Conservation (phyloP, 2,888 invertebrate genomes). For the Entomobrya multifasciata region DNA sequence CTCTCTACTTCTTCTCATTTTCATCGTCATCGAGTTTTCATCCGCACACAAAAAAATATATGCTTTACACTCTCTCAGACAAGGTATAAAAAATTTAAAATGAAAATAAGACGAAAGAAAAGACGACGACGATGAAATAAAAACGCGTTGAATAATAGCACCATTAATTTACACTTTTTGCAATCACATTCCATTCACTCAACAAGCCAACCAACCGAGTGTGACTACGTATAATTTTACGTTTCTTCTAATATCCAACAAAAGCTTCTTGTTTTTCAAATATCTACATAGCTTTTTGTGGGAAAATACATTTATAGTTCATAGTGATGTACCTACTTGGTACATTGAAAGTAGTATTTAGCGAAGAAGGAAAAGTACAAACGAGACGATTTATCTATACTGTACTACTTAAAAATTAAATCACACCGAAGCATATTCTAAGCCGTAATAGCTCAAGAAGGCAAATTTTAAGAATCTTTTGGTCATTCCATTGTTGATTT, state of each 20-base stretch:
- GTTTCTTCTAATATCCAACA: background rate
- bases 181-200: conserved; percentile 79
- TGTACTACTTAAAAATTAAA: no score
- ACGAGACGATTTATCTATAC: background rate
- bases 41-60: conserved; percentile 51
- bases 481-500: no score
- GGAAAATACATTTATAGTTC: no score
- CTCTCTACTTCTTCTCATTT: conserved; percentile 48
- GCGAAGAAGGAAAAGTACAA: background rate
- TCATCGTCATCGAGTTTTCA: conserved; percentile 26
- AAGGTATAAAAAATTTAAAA: conserved; percentile 43
- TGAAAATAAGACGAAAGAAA: conserved; percentile 50
- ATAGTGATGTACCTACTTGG: no score
- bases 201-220: conserved; percentile 63
- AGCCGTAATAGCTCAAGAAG: no score
- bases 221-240: background rate
- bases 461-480: no score
- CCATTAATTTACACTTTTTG: conserved; percentile 80
- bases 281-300: conserved; percentile 36
- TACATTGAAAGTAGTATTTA: no score
- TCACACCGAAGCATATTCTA: no score
- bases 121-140: conserved; percentile 41
- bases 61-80: conserved; percentile 9
- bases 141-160: conserved; percentile 79
- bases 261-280: background rate